Evolutionary conservation across 2,888 invertebrate genomes (phyloP).

Genomic region (Gymnocheta viridis): DNA sequence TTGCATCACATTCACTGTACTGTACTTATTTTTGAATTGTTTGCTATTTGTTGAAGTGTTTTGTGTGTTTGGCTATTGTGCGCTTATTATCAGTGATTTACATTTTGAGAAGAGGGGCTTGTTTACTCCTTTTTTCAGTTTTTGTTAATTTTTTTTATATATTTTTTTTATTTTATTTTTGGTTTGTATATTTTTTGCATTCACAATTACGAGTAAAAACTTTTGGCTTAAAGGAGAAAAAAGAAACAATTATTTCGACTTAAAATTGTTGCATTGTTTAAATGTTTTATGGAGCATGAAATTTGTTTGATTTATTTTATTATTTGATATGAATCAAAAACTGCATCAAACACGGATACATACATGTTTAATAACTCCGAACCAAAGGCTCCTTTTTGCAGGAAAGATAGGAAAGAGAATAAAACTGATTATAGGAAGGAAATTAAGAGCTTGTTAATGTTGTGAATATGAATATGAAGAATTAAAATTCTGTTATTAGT

Average conservation of each 20-base stretch:
- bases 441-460: no score
- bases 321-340: neutral
- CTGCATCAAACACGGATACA: neutral
- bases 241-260: no score
- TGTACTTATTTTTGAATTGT: constrained; percentile 27
- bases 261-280: constrained; percentile 46
- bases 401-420: no score
- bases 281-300: constrained; percentile 57
- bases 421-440: no score
- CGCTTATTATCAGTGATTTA: constrained; percentile 58
- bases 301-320: neutral
- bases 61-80: constrained; percentile 22
- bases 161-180: neutral
- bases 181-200: constrained; percentile 55
- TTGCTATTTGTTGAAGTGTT: constrained; percentile 19
- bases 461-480: no score
- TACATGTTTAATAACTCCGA: no score
- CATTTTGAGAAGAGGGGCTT: constrained; percentile 29
- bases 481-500: no score
- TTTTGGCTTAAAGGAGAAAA: constrained; percentile 46
- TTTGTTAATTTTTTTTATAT: constrained; percentile 23
- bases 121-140: constrained; percentile 1
- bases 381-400: no score
- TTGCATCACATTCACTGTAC: constrained; percentile 60
- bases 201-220: constrained; percentile 44